Base-by-base conservation (phyloP, 2,113 vertebrate genomes). In the Lamprotornis superbus region DNA sequence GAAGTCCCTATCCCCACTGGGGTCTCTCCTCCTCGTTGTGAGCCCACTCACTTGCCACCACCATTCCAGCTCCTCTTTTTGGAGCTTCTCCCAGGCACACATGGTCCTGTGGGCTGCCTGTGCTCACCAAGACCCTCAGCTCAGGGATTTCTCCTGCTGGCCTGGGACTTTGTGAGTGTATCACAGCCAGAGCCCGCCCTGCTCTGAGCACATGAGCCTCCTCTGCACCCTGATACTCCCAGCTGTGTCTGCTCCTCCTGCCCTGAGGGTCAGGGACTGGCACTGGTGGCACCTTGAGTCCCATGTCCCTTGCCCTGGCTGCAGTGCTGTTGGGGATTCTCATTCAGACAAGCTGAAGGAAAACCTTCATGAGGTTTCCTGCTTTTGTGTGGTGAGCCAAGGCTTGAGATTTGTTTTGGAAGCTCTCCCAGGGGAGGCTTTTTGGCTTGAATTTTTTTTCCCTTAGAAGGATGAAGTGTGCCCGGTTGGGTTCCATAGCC, bases 321-420 rank as follows among this genome's bases (percentile, higher is more conserved):
- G 60, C n/a, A 55, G 11, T 0, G 1, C 31, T n/a, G 25, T 33
- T 60, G 24, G 37, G 42, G 35, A 80, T 40, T 75, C 31, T 90
- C 22, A 23, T 60, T 24, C 18, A 68, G 87, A 82, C 61, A 74
- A 65, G 23, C 57, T 57, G 50, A 80, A 93, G 50, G 63, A 74
- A 80, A 90, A 90, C 33, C 50, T 76, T 46, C 2, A 6, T 37
- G 68, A 92, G 21, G 12, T 77, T 86, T 76, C 71, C 67, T 5
- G 2, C 87, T 80, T 80, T 85, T 88, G 60, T 80, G 15, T 0
- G 3, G 25, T 17, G 15, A 77, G 68, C 80, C 59, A 57, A 86
- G 23, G 61, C 67, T 78, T 2, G 2, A 55, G 50, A 53, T 93
- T 95, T 91, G 65, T 87, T 94, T 91, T 91, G 87, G 90, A 95